Base-by-base conservation (phyloP, 35 echinoderm and acorn worm species). In the Apostichopus parvimensis region DNA sequence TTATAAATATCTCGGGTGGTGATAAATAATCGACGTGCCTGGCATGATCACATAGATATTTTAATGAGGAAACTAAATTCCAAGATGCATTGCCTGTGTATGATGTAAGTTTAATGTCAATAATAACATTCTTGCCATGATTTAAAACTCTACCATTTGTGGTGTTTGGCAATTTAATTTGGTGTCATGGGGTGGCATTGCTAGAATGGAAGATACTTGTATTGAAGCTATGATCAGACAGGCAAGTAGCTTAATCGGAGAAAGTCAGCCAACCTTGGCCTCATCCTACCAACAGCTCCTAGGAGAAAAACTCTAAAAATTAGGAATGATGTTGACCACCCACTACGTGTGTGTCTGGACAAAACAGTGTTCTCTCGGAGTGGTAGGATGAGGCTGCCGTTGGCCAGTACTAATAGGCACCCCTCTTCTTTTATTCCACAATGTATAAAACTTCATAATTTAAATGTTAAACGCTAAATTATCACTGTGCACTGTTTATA, bases 1-100 rank as follows among this genome's bases (percentile, higher is more conserved):
- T 11, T 89, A 89, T 25, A 89, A 89, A 57, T 89, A 89, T 25
- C 56, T 89, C 7, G 87, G 70, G 87, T 76, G 14, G 62, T 73
- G 23, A 9, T 89, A 4, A 73, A 89, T 76, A 62, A 89, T 86
- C 18, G 8, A 23, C 21, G 21, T 10, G 23, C 53, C 15, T 86
- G 59, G 83, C 11, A 34, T 9, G 83, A 86, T 64, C 83, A 86
- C 12, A 34, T 86, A 9, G 83, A 86, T 59, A 22, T 9, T 6
- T 26, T 86, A 23, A n/a, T 86, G 9, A 86, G 59, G 13, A 64
- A 86, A 34, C 23, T 57, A 55, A 64, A 86, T 86, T 60, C 59
- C 20, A 64, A n/a, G 45, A 64, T 87, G 54, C 56, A 9, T 57
- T 83, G 80, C 6, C 80, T 83, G 4, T 11, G 80, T 54, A 57